Evolutionary conservation across 1,140 invertebrate species (phyloP), one percentile per base, ranked within the genome.

Genomic region (Zaprionus inermis): DNA sequence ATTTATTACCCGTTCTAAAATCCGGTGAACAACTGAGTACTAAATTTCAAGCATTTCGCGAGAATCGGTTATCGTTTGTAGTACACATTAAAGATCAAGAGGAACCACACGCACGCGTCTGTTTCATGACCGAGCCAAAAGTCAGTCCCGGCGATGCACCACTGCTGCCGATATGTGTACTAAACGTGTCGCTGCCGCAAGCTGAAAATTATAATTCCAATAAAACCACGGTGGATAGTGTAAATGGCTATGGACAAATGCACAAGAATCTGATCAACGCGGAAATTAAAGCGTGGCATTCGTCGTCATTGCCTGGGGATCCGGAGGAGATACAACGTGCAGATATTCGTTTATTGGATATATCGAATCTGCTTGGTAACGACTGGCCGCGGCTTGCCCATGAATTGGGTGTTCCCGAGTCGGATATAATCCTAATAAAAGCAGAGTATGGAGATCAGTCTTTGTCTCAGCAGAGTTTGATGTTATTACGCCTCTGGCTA

Each of bases 121-220:
- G 98, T 72, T 99, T 99, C 91, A 99, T 99, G 98, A 95, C 95
- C 80, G 98, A 99, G 86, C 96, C 97, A 0, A 98, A 98, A 93
- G 94, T 96, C 32, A 94, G 95, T 11, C 96, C 98, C 90, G 97
- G 97, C 60, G 97, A 98, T 85, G 96, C 96, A 11, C 96, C 98
- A n/a, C 98, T 98, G 83, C 95, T 96, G 80, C 98, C 98, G 14
- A 97, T 99, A 75, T 99, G 98, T 90, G 97, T 98, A n/a, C 94
- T 99, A n/a, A 99, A 99, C 93, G 97, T 99, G 72, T 96, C 97
- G 68, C 94, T 99, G 22, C 66, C 51, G 6, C 30, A 38, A 46
- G 18, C 11, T 49, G 18, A 22, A 1, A 49, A 22, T 49, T 49
- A 18, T 5, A 22, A 49, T 20, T 0, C 2, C 16, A 49, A 49